These are phyloP conservation scores for Aspidoscelis tigris DNA, from an alignment of 2,113 vertebrate species.

Conservation along the genomic window DNA sequence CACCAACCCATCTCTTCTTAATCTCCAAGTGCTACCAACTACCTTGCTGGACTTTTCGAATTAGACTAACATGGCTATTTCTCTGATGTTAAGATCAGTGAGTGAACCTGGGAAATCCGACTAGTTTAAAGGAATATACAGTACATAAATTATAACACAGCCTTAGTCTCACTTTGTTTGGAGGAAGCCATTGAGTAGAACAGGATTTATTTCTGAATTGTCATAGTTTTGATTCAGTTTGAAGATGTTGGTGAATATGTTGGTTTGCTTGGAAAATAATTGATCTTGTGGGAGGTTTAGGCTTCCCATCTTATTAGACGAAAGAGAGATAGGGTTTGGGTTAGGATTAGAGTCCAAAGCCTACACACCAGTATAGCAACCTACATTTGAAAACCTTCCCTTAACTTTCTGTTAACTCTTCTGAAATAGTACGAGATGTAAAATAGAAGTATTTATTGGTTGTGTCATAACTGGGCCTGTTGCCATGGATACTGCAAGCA, in stretches of 20 bases:
- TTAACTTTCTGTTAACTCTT: neutral
- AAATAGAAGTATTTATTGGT: neutral
- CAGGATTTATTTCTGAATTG: too few species aligned
- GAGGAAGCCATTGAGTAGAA: too few species aligned
- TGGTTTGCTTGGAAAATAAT: conserved; percentile 34
- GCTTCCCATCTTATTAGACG: neutral
- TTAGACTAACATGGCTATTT: too few species aligned
- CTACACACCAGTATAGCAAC: neutral
- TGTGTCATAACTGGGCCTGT: neutral
- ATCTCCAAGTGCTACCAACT: too few species aligned
- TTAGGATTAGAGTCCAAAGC: too few species aligned
- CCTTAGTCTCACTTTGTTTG: too few species aligned
- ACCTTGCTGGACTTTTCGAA: too few species aligned
- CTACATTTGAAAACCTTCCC: neutral
- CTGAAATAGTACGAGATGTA: neutral
- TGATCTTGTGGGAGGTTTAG: neutral
- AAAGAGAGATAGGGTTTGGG: neutral
- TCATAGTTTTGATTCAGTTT: too few species aligned
- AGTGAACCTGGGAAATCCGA: conserved; percentile 35
- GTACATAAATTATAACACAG: conserved; percentile 19
- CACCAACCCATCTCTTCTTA: too few species aligned
- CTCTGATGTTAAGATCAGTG: conserved; percentile 39
- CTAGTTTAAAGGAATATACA: conserved; percentile 22
- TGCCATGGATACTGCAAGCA: too few species aligned
- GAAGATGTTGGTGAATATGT: conserved; percentile 41